Conservation (phyloP, 2,888 invertebrate genomes). For the Drosophila helvetica region DNA sequence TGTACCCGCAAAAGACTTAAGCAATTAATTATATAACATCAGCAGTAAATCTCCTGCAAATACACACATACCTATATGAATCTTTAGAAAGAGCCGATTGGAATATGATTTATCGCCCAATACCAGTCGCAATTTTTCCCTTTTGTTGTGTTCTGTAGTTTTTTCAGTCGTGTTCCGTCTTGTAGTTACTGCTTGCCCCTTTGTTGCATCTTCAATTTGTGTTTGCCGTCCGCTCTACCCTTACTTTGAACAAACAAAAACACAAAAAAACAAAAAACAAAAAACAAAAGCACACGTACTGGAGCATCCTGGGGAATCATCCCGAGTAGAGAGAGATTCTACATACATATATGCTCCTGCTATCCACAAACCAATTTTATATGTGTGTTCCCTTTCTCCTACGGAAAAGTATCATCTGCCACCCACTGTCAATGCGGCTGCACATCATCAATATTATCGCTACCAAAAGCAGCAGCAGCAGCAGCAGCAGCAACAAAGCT, state of each 20-base stretch:
- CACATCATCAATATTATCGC: slow-evolving; percentile 80
- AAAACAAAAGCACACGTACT: slow-evolving; percentile 8
- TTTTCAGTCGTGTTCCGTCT: slow-evolving; percentile 18
- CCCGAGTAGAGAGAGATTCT: too few species aligned
- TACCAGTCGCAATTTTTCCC: not conserved
- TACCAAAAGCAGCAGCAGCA: slow-evolving; percentile 66
- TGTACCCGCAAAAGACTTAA: not conserved
- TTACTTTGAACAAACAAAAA: slow-evolving; percentile 29
- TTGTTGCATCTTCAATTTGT: slow-evolving; percentile 45
- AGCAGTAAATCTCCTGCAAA: not conserved
- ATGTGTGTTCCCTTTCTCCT: slow-evolving; percentile 46
- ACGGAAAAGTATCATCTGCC: slow-evolving; percentile 71
- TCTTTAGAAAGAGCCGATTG: not conserved
- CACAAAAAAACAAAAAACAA: not conserved
- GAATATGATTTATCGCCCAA: slow-evolving; percentile 7
- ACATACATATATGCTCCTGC: too few species aligned
- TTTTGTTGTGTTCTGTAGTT: slow-evolving; percentile 28
- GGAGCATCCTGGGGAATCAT: not conserved
- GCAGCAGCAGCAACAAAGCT: slow-evolving; percentile 43
- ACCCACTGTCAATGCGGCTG: slow-evolving; percentile 60
- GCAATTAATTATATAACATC: not conserved
- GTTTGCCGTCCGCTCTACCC: slow-evolving; percentile 30
- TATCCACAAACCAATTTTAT: slow-evolving; percentile 65
- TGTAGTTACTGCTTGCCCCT: slow-evolving; percentile 48
- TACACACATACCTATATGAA: not conserved